phyloP scores from a whole-genome alignment of 2,113 vertebrate species.

The Forbesichthys agassizii region DNA sequence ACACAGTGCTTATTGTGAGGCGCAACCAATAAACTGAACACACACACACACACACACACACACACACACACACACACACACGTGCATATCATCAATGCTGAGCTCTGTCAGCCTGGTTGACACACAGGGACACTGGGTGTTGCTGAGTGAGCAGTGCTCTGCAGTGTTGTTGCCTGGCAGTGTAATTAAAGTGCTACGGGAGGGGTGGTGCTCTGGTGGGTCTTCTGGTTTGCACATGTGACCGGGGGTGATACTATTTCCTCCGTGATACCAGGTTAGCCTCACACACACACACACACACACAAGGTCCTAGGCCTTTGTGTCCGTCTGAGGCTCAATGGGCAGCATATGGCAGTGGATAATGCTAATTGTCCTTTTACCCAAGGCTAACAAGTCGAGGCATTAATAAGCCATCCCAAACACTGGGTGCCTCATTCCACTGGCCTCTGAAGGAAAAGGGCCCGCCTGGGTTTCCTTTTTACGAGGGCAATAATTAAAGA shows the following conservation, averaged over 20 bases:
- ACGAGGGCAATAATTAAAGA: constrained; percentile 74
- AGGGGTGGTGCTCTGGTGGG: constrained; percentile 65
- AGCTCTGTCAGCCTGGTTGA: constrained; percentile 48
- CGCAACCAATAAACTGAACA: too few species aligned
- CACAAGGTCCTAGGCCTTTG: constrained; percentile 68
- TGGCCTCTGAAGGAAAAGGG: constrained; percentile 42
- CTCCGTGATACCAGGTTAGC: constrained; percentile 79
- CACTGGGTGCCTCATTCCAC: constrained; percentile 63
- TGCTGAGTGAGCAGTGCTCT: constrained; percentile 64
- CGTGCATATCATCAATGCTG: constrained; percentile 37
- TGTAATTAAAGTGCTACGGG: constrained; percentile 69
- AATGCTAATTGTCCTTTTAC: constrained; percentile 83
- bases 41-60: constrained; percentile 39
- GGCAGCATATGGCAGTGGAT: constrained; percentile 82
- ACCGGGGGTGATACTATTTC: constrained; percentile 68
- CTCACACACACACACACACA: constrained; percentile 28
- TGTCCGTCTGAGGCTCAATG: constrained; percentile 71
- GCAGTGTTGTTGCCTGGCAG: constrained; percentile 58
- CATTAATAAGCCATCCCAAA: constrained; percentile 78
- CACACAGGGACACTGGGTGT: constrained; percentile 44
- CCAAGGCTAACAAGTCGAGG: constrained; percentile 74
- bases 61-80: constrained; percentile 19
- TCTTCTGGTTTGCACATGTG: constrained; percentile 64
- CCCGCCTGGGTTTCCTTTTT: constrained; percentile 68
- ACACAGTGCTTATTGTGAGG: constrained; percentile 7